These are phyloP conservation scores for Acleris emargana DNA, from an alignment of 2,888 invertebrate genomes.

Conservation along the genomic window DNA sequence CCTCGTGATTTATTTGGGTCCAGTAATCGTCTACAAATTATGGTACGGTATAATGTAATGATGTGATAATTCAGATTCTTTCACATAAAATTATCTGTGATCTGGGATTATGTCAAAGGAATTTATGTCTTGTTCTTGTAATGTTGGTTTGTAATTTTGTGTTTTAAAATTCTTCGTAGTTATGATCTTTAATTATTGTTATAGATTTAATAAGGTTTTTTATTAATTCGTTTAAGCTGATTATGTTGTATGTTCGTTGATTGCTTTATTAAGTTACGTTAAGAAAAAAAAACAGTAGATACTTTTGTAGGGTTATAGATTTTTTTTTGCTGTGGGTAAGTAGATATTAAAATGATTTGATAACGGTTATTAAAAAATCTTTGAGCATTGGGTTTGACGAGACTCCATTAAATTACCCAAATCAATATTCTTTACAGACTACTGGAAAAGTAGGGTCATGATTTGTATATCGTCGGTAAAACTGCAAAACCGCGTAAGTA, in stretches of 20 bases:
- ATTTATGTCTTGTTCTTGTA: conserved; percentile 22
- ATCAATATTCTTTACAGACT: no score
- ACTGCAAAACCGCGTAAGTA: no score
- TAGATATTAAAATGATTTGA: no score
- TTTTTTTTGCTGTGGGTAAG: background rate
- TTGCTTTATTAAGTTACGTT: conserved; percentile 10
- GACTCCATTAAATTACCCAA: no score
- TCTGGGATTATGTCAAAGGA: conserved; percentile 18
- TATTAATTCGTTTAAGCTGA: conserved; percentile 20
- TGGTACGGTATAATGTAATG: conserved; percentile 39
- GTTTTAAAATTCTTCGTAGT: background rate
- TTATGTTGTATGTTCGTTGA: conserved; percentile 1
- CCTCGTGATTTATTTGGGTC: conserved; percentile 47
- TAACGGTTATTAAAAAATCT: no score
- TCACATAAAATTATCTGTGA: conserved; percentile 15
- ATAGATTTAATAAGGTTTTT: conserved; percentile 29
- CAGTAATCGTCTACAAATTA: conserved; percentile 44
- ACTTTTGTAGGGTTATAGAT: background rate
- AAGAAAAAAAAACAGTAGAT: background rate
- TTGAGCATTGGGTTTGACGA: no score
- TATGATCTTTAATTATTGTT: conserved; percentile 25
- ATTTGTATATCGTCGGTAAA: no score
- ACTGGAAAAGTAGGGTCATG: no score
- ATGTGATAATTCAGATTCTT: conserved; percentile 40
- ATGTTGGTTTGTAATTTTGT: conserved; percentile 1